These are phyloP conservation scores for Cryptocheilus praepositus DNA, from an alignment of 2,888 invertebrate species.

Conservation along the genomic window DNA sequence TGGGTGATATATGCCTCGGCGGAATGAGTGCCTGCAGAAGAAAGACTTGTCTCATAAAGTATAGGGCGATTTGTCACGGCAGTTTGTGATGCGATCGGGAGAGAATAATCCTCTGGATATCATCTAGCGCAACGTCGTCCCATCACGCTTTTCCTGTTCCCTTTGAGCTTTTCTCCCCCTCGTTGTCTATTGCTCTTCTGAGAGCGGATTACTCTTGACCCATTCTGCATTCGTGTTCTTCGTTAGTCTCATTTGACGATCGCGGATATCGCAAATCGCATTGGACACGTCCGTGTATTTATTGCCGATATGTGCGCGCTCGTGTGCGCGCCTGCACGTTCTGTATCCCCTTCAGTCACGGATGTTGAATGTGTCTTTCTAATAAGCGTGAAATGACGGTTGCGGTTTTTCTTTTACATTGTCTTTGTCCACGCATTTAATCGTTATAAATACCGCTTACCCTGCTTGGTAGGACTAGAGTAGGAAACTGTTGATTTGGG, in stretches of 20 bases:
- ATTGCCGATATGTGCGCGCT: conserved; percentile 30
- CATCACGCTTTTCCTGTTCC: conserved; percentile 37
- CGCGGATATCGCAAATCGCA: conserved; percentile 40
- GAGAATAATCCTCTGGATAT: conserved; percentile 70
- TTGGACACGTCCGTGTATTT: not conserved
- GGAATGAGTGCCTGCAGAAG: conserved; percentile 64
- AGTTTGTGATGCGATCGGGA: conserved; percentile 70
- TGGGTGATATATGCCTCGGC: conserved; percentile 65
- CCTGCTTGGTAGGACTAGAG: no score
- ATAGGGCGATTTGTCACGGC: conserved; percentile 72
- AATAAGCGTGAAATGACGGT: no score
- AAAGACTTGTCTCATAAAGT: conserved; percentile 71
- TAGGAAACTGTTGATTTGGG: no score
- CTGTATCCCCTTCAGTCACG: no score
- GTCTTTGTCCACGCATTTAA: no score
- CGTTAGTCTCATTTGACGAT: conserved; percentile 51
- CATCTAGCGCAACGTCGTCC: conserved; percentile 53
- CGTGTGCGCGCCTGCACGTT: not conserved
- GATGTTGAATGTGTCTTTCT: no score
- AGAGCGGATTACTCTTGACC: conserved; percentile 58
- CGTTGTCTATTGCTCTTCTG: conserved; percentile 31
- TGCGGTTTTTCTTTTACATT: no score
- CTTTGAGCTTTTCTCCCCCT: conserved; percentile 28
- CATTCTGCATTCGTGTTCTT: conserved; percentile 42
- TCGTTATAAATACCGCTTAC: no score